These are phyloP conservation scores for Genyomyrus donnyi DNA, from an alignment of 2,113 vertebrate genomes.

Conservation along the genomic window DNA sequence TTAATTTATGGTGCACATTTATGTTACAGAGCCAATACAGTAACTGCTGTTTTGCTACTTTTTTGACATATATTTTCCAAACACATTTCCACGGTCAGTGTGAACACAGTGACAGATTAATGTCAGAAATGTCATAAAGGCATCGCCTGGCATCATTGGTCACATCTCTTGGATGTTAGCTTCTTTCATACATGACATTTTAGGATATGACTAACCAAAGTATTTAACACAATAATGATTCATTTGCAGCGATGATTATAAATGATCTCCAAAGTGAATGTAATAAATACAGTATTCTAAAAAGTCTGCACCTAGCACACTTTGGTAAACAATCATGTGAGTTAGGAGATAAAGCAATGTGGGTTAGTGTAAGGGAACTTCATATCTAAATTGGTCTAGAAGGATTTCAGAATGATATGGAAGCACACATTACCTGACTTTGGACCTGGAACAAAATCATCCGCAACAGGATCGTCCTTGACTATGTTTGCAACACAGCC, in stretches of 20 bases:
- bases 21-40: background rate
- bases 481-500: background rate
- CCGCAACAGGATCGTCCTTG: background rate
- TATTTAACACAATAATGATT: background rate
- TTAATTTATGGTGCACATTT: background rate
- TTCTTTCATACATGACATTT: background rate
- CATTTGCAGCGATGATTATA: background rate
- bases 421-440: background rate
- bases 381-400: background rate
- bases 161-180: background rate
- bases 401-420: background rate
- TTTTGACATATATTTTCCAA: background rate
- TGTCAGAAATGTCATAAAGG: background rate
- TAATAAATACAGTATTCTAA: background rate
- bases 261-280: background rate
- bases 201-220: background rate
- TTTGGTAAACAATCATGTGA: background rate
- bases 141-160: background rate
- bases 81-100: background rate
- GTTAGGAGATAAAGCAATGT: background rate
- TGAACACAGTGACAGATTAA: background rate
- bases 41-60: background rate
- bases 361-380: background rate
- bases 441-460: background rate
- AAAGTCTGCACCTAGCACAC: background rate